These are phyloP conservation scores for Hypsopygia costalis DNA, from an alignment of 2,888 invertebrate species.

Conservation along the genomic window DNA sequence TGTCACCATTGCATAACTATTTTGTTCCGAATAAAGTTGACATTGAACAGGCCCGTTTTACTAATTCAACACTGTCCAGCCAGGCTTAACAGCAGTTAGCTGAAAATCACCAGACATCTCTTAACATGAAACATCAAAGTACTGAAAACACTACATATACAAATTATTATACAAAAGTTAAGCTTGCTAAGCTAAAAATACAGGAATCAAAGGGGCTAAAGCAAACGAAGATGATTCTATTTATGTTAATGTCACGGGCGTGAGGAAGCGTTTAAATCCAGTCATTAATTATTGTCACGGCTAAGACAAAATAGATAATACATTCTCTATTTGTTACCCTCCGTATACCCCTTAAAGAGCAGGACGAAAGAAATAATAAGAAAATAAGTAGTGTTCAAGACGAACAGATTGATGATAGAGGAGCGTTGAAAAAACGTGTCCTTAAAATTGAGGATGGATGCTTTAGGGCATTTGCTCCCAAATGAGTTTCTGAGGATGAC, in stretches of 20 bases:
- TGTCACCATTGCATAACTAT: too few relatives aligned
- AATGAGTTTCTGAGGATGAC: constrained; percentile 69
- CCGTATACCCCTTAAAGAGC: constrained; percentile 55
- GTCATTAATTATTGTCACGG: constrained; percentile 79
- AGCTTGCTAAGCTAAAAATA: constrained; percentile 73
- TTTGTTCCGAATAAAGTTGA: constrained; percentile 14
- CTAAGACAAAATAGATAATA: constrained; percentile 79
- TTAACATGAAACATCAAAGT: constrained; percentile 75
- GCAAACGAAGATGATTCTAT: constrained; percentile 75
- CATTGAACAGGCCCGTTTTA: constrained; percentile 34
- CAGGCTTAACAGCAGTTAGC: constrained; percentile 44
- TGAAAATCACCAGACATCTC: constrained; percentile 70
- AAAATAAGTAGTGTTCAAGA: constrained; percentile 55
- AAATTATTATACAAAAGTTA: constrained; percentile 75
- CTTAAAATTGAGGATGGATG: constrained; percentile 58
- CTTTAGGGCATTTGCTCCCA: constrained; percentile 52
- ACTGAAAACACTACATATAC: constrained; percentile 54
- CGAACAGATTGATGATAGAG: constrained; percentile 68
- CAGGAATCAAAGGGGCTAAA: constrained; percentile 74
- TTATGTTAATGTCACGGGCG: constrained; percentile 80
- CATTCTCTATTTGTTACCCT: constrained; percentile 73
- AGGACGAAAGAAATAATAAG: constrained; percentile 71
- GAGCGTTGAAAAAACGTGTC: constrained; percentile 65
- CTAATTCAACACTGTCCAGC: constrained; percentile 44
- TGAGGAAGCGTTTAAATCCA: constrained; percentile 81